Conservation (phyloP, 2,113 vertebrate genomes). For the Pluvianellus socialis region DNA sequence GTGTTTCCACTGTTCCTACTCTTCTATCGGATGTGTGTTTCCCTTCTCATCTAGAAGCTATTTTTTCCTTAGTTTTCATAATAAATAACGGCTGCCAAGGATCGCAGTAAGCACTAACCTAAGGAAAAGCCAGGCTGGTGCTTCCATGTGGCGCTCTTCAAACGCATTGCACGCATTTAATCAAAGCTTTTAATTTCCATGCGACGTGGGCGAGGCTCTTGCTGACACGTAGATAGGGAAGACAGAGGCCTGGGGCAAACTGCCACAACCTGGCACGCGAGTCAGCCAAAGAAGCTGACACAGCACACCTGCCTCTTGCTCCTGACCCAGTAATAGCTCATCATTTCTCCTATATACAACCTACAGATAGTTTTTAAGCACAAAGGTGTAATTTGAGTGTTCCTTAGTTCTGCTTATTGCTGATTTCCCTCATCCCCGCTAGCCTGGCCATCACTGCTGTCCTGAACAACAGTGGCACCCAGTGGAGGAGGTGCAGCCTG, state of each 20-base stretch:
- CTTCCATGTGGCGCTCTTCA: neutral
- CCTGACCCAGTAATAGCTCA: neutral
- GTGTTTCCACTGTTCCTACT: neutral
- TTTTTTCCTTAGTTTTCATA: neutral
- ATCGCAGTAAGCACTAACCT: neutral
- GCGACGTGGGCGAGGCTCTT: neutral
- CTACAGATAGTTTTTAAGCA: neutral
- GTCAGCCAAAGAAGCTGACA: neutral
- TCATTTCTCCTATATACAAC: neutral
- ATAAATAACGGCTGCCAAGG: neutral
- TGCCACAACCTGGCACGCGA: neutral
- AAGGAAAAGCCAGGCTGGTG: neutral
- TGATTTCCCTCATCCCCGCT: neutral
- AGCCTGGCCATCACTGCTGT: neutral
- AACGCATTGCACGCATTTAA: neutral
- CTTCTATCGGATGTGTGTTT: neutral
- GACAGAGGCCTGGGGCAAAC: neutral
- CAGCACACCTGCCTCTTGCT: neutral
- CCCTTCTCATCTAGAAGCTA: neutral
- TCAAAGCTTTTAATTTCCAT: neutral
- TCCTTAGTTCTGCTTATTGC: neutral
- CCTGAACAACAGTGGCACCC: conserved; percentile 51
- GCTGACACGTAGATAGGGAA: neutral
- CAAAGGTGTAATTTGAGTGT: neutral
- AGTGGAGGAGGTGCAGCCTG: conserved; percentile 6